A percentile compares a stretch with the other conserved stretches of the same genome.
Evolutionary conservation across 2,113 vertebrate genomes (phyloP).

Genomic region (Hylia prasina): DNA sequence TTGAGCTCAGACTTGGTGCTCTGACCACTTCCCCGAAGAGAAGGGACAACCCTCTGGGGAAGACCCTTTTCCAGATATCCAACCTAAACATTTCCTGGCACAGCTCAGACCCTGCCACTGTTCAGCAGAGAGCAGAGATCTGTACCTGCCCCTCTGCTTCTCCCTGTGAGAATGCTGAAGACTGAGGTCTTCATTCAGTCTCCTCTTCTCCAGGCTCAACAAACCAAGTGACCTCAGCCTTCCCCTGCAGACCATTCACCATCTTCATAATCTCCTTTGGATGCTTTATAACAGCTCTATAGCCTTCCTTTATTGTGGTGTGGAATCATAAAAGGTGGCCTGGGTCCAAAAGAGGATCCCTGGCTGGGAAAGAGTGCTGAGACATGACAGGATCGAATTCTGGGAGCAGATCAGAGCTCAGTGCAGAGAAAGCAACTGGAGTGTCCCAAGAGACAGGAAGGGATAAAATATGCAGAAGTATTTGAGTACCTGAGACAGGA

Average conservation of each 20-base stretch:
- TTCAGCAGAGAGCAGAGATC: not conserved
- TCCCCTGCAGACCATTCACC: not conserved
- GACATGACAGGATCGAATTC: not conserved
- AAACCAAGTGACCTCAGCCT: not conserved
- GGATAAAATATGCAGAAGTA: not conserved
- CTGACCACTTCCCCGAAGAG: not conserved
- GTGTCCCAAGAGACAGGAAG: not conserved
- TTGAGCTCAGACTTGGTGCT: not conserved
- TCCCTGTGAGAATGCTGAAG: not conserved
- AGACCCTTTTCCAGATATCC: not conserved
- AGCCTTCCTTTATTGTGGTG: not conserved
- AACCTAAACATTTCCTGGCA: not conserved
- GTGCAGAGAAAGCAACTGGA: not conserved
- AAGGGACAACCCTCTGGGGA: not conserved
- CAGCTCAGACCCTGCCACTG: not conserved
- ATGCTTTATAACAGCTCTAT: not conserved
- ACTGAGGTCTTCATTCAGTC: not conserved
- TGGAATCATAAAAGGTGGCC: not conserved
- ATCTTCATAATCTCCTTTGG: not conserved
- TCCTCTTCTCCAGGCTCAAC: not conserved
- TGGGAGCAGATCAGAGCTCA: not conserved
- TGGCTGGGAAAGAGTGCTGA: not conserved
- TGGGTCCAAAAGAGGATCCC: not conserved
- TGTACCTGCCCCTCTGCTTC: not conserved
- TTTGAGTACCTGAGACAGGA: not conserved